These are phyloP conservation scores for Hippopotamus amphibius DNA, from an alignment of 2,113 vertebrate species.

Conservation along the genomic window DNA sequence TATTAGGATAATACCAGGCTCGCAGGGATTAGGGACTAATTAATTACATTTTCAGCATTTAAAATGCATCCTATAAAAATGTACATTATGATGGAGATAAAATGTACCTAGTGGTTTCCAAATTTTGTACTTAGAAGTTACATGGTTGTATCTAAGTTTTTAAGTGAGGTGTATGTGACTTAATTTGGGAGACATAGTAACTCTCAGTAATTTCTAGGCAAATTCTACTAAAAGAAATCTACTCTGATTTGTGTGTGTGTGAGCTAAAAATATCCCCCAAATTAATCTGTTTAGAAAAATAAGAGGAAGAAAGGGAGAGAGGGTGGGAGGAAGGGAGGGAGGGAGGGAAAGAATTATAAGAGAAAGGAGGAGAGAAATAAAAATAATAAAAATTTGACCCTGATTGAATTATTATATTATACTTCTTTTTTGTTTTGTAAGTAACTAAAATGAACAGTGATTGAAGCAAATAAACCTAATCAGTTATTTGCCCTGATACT, in stretches of 20 bases:
- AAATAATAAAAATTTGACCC: not conserved
- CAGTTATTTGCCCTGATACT: not conserved
- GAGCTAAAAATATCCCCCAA: not conserved
- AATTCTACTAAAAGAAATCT: not conserved
- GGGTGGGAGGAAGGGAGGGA: too few relatives aligned
- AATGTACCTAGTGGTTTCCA: not conserved
- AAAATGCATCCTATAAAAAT: not conserved
- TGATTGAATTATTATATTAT: not conserved
- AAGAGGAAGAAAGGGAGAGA: not conserved
- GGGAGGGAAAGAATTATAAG: too few relatives aligned
- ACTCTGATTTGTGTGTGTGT: not conserved
- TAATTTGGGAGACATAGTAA: slow-evolving; percentile 34
- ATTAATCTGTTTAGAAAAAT: not conserved
- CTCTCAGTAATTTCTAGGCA: not conserved
- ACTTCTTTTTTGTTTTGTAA: not conserved
- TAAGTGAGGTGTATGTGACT: slow-evolving; percentile 42
- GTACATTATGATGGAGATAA: not conserved
- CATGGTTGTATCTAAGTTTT: not conserved
- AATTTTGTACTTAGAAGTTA: not conserved
- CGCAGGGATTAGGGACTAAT: not conserved
- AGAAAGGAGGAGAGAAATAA: not conserved
- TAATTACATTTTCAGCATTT: not conserved
- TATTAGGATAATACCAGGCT: not conserved
- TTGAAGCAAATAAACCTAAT: not conserved
- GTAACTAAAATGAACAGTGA: not conserved